A percentile compares a stretch with the other conserved stretches of the same genome.
These are phyloP conservation scores for Holocentrus rufus DNA, from an alignment of 2,797 vertebrate species.

Conservation along the genomic window DNA sequence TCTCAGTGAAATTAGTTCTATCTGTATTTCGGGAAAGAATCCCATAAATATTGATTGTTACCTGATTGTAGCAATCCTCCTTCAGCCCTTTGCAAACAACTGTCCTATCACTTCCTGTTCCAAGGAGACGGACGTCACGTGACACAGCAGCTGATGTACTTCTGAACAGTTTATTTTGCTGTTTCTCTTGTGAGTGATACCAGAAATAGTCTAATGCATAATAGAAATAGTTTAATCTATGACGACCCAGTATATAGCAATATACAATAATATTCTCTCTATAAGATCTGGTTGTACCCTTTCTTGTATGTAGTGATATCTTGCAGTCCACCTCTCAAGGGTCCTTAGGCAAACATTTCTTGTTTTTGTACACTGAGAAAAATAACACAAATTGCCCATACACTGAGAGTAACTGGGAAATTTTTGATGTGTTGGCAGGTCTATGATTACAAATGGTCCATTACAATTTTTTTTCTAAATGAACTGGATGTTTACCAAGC, in stretches of 20 bases:
- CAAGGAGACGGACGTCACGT: conserved; percentile 53
- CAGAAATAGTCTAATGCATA: too few species aligned
- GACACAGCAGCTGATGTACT: conserved; percentile 16
- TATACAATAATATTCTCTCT: too few species aligned
- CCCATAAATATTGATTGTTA: conserved; percentile 1
- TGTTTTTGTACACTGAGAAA: neutral
- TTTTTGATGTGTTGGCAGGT: neutral
- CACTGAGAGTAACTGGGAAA: neutral
- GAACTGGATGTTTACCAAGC: too few species aligned
- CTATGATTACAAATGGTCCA: neutral
- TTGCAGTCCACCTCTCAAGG: too few species aligned
- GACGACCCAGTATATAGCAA: too few species aligned
- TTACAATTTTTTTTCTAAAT: too few species aligned
- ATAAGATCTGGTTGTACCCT: neutral
- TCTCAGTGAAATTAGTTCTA: accelerated
- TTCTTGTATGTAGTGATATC: neutral
- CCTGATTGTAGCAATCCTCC: conserved; percentile 57
- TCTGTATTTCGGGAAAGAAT: neutral
- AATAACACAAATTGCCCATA: neutral
- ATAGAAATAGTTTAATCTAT: too few species aligned
- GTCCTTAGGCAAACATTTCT: too few species aligned
- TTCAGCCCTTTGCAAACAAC: conserved; percentile 39
- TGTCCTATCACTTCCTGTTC: conserved; percentile 68
- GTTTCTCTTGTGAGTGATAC: too few species aligned
- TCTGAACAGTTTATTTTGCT: neutral